Conservation (phyloP, 2,113 vertebrate genomes). For the Petroica traversi region DNA sequence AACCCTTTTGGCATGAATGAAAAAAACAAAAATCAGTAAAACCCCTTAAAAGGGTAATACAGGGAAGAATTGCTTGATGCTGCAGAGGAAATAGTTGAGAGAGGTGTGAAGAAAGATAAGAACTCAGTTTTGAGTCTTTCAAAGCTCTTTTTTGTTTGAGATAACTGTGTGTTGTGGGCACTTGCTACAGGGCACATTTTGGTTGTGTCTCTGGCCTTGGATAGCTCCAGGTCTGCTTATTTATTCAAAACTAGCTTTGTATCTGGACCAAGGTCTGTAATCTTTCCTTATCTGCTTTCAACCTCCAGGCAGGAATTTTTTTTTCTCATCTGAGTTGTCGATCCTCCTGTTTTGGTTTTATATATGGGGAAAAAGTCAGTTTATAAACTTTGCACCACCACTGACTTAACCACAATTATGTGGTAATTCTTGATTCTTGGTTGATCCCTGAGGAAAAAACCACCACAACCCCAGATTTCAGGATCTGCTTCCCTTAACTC, state of each 20-base stretch:
- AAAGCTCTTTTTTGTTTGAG: not conserved
- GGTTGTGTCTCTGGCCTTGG: not conserved
- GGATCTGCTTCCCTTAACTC: not conserved
- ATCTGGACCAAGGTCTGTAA: not conserved
- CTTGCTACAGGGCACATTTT: not conserved
- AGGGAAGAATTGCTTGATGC: not conserved
- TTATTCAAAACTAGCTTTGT: not conserved
- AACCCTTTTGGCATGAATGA: not conserved
- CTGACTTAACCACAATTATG: not conserved
- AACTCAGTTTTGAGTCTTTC: not conserved
- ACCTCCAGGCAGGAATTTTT: not conserved
- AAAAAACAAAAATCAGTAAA: not conserved
- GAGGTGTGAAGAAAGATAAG: not conserved
- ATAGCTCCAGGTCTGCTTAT: not conserved
- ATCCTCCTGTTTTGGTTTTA: not conserved
- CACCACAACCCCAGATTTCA: not conserved
- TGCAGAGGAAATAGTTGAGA: not conserved
- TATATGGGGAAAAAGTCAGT: accelerated
- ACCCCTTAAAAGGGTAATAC: not conserved
- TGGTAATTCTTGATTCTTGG: not conserved
- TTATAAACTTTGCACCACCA: not conserved
- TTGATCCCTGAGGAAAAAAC: not conserved
- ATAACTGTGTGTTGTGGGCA: not conserved
- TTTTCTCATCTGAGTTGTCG: not conserved
- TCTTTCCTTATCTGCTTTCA: not conserved